phyloP scores from a whole-genome alignment of 1,140 invertebrate genomes.

The Chionoecetes opilio region DNA sequence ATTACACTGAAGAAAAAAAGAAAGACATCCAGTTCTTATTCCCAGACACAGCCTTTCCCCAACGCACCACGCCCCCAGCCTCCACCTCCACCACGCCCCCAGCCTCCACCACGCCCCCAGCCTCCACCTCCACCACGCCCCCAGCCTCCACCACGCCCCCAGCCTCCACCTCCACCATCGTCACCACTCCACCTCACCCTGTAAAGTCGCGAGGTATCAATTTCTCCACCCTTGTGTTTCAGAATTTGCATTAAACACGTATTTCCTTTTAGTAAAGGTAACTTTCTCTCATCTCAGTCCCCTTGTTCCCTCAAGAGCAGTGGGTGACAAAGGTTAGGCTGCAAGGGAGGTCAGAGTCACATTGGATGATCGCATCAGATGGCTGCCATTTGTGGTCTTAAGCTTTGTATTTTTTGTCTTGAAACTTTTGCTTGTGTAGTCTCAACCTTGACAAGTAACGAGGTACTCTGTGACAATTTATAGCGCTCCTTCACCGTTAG shows the following conservation, averaged over 20 bases:
- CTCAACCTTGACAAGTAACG: background rate
- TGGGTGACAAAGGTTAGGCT: background rate
- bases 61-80: background rate
- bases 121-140: background rate
- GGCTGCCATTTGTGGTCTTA: constrained; percentile 11
- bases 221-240: background rate
- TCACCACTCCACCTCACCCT: background rate
- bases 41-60: background rate
- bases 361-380: background rate
- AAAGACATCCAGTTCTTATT: background rate
- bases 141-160: background rate
- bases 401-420: constrained; percentile 20
- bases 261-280: background rate
- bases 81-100: background rate
- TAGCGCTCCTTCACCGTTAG: background rate
- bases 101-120: background rate
- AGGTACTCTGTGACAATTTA: constrained; percentile 10
- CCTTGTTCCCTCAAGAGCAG: background rate
- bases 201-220: background rate
- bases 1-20: background rate
- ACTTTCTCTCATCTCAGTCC: background rate
- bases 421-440: background rate
- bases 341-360: background rate
- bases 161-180: too few relatives aligned
- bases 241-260: background rate